A percentile compares a stretch with the other conserved stretches of the same genome.
Conservation (phyloP, 2,113 vertebrate species). For the Leptobrachium leishanense region DNA sequence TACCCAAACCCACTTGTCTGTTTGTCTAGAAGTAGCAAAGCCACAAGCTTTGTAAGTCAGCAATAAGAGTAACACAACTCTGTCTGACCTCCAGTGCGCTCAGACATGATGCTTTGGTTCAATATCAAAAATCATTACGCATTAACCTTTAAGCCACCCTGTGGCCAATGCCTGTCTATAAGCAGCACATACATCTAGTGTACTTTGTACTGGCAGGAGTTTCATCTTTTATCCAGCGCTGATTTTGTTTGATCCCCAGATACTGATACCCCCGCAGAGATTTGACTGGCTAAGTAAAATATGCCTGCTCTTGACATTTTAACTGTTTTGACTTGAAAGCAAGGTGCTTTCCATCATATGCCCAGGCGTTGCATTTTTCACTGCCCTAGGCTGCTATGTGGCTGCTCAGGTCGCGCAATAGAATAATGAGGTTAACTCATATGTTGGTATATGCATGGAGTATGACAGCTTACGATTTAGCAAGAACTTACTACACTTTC, state of each 20-base stretch:
- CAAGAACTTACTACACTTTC: too few relatives aligned
- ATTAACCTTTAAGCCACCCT: neutral
- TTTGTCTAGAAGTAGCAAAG: neutral
- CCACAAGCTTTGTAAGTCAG: neutral
- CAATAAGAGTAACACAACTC: neutral
- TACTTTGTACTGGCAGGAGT: conserved; percentile 1
- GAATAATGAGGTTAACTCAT: conserved; percentile 1
- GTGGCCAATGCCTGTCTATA: neutral
- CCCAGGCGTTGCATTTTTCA: neutral
- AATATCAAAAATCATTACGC: neutral
- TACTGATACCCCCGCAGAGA: conserved; percentile 7
- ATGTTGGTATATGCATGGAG: neutral
- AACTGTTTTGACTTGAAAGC: neutral
- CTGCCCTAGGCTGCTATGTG: neutral
- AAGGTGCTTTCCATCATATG: neutral
- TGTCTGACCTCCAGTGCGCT: neutral
- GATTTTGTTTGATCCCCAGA: conserved; percentile 4
- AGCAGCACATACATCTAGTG: neutral
- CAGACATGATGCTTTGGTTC: neutral
- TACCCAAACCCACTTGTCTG: neutral
- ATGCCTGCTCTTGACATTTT: neutral
- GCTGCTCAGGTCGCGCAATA: neutral
- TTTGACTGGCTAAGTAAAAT: neutral
- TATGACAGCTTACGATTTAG: neutral
- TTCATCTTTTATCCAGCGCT: neutral